A percentile compares a stretch with the other conserved stretches of the same genome.
Conservation (phyloP, 2,888 invertebrate genomes). For the Pandemis heparana region DNA sequence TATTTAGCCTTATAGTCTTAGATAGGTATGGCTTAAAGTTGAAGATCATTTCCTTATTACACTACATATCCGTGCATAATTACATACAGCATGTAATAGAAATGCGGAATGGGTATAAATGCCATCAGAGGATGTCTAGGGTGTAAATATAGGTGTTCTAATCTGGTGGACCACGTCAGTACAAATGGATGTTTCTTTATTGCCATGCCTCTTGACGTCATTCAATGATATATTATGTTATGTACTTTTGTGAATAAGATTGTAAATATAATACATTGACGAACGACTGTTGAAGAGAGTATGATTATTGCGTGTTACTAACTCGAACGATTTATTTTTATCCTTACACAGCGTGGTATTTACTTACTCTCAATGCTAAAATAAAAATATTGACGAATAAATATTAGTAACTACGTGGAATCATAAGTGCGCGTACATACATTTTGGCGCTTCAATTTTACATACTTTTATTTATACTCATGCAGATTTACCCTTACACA, state of each 20-base stretch:
- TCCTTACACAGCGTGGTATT: neutral
- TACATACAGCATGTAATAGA: neutral
- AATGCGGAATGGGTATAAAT: neutral
- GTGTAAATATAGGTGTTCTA: conserved; percentile 36
- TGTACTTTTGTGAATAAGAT: conserved; percentile 29
- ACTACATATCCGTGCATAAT: neutral
- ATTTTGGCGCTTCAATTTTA: no score
- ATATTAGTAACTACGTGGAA: no score
- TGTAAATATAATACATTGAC: conserved; percentile 29
- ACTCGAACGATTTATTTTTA: neutral
- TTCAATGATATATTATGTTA: conserved; percentile 32
- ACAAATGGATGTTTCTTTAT: conserved; percentile 42
- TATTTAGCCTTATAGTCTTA: conserved; percentile 9
- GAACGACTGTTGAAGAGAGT: conserved; percentile 11
- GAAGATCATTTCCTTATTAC: conserved; percentile 13
- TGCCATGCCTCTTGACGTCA: conserved; percentile 41
- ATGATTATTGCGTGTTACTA: neutral
- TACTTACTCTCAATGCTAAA: neutral
- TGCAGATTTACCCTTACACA: no score
- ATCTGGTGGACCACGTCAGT: conserved; percentile 37
- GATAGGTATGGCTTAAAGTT: neutral
- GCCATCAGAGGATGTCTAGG: conserved; percentile 31
- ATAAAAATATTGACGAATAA: neutral
- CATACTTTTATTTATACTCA: no score
- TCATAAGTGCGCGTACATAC: no score